Base-by-base conservation (phyloP, 2,888 invertebrate species). In the Lithophane socia region DNA sequence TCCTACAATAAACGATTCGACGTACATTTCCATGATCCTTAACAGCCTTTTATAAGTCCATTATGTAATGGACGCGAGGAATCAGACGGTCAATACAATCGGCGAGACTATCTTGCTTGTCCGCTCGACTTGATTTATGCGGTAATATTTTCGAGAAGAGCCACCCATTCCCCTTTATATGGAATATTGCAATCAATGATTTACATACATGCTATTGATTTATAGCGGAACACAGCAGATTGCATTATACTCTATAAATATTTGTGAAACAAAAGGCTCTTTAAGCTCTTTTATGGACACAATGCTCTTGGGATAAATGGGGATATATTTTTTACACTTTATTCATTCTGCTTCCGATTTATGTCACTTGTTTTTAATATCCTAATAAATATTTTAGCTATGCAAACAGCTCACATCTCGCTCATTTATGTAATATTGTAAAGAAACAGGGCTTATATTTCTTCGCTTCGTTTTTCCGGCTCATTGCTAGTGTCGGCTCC, bases 1-100 rank as follows among this genome's bases (percentile, higher is more conserved):
- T 84, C 79, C 76, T 79, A 84, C 88, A 90, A 88, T 92, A 91
- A 90, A 90, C 89, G 87, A 91, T 90, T 87, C 86, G 82, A 84
- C 88, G 86, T 90, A 90, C 87, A 92, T 93, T 93, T 90, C 90
- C 91, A 91, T 93, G 91, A 92, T 92, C 91, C 93, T 93, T 92
- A 94, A 92, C 91, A 93, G 92, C 90, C 91, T 93, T 78, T 94
- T 94, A 90, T 91, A 92, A 92, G 91, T 89, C 93, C 89, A 93
- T 94, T 94, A 93, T 92, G 89, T 91, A 93, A 92, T 91, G 90
- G 91, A 91, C 90, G 91, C 90, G 88, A 91, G 82, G 88, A 91
- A 91, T 89, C 89, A 89, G 90, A 90, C 87, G 90, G 90, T 88
- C 92, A 90, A 92, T 92, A 93, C 92, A 92, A 92, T 92, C 87